A percentile compares a stretch with the other conserved stretches of the same genome.
These are phyloP conservation scores for Furnarius figulus DNA, from an alignment of 2,113 vertebrate genomes.

Conservation along the genomic window DNA sequence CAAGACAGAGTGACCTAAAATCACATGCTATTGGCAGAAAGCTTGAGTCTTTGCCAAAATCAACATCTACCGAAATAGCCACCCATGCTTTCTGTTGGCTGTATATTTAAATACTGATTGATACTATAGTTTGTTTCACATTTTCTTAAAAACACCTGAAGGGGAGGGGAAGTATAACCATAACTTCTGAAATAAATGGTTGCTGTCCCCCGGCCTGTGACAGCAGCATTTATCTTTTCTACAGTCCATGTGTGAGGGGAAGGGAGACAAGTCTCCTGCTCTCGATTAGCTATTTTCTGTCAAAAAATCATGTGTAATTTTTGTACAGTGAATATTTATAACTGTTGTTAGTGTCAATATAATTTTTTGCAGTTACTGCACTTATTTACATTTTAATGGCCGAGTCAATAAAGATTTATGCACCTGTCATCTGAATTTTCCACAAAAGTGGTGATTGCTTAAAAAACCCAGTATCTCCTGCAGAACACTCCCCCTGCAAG, in stretches of 20 bases:
- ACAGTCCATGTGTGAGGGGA: background rate
- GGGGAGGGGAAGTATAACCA: background rate
- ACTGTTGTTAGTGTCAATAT: conserved; percentile 24
- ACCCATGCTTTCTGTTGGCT: background rate
- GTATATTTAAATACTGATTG: background rate
- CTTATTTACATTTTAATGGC: conserved; percentile 64
- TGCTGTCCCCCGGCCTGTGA: background rate
- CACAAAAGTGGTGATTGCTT: conserved; percentile 18
- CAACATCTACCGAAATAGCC: background rate
- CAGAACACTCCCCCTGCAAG: background rate
- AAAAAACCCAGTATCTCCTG: background rate
- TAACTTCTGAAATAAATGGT: background rate
- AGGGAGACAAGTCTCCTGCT: conserved; percentile 15
- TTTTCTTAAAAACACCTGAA: background rate
- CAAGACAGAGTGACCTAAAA: background rate
- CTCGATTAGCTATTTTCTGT: conserved; percentile 16
- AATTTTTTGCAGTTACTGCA: conserved; percentile 42
- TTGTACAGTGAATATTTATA: conserved; percentile 52
- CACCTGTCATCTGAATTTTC: conserved; percentile 36
- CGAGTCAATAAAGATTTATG: conserved; percentile 61
- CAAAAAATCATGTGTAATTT: conserved; percentile 37
- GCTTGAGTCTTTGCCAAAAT: background rate
- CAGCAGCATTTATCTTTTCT: conserved; percentile 15
- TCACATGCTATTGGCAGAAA: background rate
- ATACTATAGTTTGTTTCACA: background rate